These are phyloP conservation scores for Aurelia coerulea DNA, from an alignment of 30 jellyfish, hydroid and myxozoan genomes.

Conservation along the genomic window DNA sequence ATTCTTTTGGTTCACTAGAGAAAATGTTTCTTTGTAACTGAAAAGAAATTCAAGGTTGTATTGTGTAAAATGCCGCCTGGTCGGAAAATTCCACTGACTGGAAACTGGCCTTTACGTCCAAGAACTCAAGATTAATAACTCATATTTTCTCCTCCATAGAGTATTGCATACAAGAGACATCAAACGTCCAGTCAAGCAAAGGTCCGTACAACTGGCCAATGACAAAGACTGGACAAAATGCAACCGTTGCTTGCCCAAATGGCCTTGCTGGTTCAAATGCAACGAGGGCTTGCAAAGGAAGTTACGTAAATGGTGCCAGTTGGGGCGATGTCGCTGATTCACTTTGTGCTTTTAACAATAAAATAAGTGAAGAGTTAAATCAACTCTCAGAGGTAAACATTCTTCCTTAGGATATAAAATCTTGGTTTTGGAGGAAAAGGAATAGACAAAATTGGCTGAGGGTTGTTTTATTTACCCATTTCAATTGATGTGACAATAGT, in stretches of 20 bases:
- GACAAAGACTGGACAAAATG: constrained; percentile 8
- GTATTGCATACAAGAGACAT: constrained; percentile 40
- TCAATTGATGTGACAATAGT: no score
- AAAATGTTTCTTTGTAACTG: no score
- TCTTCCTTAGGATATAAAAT: no score
- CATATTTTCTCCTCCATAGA: not conserved
- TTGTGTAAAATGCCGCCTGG: no score
- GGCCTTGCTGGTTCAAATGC: constrained; percentile 49
- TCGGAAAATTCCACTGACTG: no score
- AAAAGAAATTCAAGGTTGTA: no score
- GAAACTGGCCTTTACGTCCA: no score
- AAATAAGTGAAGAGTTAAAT: constrained; percentile 20
- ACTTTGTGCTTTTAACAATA: constrained; percentile 30
- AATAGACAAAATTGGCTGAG: no score
- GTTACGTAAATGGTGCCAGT: constrained; percentile 5
- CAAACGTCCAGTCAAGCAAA: constrained; percentile 25
- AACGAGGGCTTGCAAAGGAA: constrained; percentile 44
- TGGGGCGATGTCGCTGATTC: constrained; percentile 38
- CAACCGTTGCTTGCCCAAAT: constrained; percentile 40
- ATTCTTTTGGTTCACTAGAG: no score
- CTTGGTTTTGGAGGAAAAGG: no score
- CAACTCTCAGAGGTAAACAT: constrained; percentile 30
- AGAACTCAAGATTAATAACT: no score
- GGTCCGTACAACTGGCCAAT: constrained; percentile 61
- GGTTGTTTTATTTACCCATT: no score